These are phyloP conservation scores for Sarcophaga rosellei DNA, from an alignment of 2,888 invertebrate species.

Conservation along the genomic window DNA sequence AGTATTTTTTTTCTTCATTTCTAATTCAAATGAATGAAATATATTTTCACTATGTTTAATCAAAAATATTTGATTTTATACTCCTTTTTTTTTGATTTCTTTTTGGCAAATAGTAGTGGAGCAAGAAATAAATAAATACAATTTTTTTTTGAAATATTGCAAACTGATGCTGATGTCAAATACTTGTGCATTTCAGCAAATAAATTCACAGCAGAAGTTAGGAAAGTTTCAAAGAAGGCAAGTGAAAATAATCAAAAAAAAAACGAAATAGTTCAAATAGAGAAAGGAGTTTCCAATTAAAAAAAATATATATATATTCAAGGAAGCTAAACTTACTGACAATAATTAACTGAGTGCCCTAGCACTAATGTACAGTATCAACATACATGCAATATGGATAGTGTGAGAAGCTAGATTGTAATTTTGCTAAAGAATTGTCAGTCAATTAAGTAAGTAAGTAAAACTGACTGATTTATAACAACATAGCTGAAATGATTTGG, in stretches of 20 bases:
- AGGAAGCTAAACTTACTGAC: too few relatives aligned
- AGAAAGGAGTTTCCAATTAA: too few relatives aligned
- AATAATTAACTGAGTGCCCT: too few relatives aligned
- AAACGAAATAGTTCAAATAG: not conserved
- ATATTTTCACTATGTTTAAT: constrained; percentile 30
- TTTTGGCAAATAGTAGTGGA: too few relatives aligned
- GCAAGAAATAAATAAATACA: not conserved
- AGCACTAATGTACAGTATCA: too few relatives aligned
- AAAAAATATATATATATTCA: too few relatives aligned
- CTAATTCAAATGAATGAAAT: not conserved
- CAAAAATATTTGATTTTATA: constrained; percentile 40
- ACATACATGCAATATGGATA: too few relatives aligned
- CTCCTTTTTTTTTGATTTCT: not conserved
- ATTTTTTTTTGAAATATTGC: constrained; percentile 7
- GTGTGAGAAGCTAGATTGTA: too few relatives aligned
- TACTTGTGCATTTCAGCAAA: constrained; percentile 24
- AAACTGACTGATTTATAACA: too few relatives aligned
- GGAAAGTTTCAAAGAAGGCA: not conserved
- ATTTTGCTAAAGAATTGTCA: too few relatives aligned
- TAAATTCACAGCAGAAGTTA: not conserved
- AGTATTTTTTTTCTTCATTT: not conserved
- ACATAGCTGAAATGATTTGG: too few relatives aligned
- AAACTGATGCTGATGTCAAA: constrained; percentile 4
- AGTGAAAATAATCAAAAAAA: not conserved
- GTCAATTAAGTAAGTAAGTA: too few relatives aligned